Evolutionary conservation across 2,113 vertebrate genomes (phyloP), one percentile per base, ranked within the genome.

Genomic region (Meriones unguiculatus): DNA sequence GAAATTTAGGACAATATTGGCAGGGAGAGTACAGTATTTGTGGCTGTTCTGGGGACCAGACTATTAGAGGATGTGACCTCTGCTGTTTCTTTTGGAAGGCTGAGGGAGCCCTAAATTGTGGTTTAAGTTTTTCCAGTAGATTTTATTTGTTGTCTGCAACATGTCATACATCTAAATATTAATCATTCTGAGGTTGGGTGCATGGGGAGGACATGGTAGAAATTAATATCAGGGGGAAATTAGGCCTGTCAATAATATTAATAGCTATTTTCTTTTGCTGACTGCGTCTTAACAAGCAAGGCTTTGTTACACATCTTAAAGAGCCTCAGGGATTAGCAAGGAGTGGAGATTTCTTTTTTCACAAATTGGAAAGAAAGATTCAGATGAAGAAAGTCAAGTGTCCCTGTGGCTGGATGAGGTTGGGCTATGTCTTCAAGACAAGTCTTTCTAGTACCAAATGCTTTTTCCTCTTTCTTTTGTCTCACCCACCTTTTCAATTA

Each of bases 181-280:
- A 92, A 62, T 84, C 69, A 69, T 69, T 54, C 67, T 62, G 46
- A 94, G 41, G 50, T 57, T 65, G 46, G 69, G 41, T 95, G 38
- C 69, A 50, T 41, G 52, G 30, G 2, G 22, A 78, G 11, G 24
- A 18, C 35, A 93, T 35, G 20, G n/a, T 64, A 82, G 70, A 64
- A 95, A 93, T 92, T 87, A 86, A 90, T 69, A 84, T 85, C 75
- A 62, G 59, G 57, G 50, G 70, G 57, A 95, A 95, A 95, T 87
- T 90, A 91, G 28, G 91, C 90, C 93, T 92, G 64, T 95, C 88
- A 73, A 62, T 73, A 96, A 77, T 91, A 94, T 82, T 90, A 92
- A 90, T 75, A 92, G 25, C 80, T 90, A 46, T 80, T 84, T 96
- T 95, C 95, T 95, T 84, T 78, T 87, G 50, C 67, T 92, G 35